Conservation (phyloP, 1,140 invertebrate genomes). For the Conus betulinus region DNA sequence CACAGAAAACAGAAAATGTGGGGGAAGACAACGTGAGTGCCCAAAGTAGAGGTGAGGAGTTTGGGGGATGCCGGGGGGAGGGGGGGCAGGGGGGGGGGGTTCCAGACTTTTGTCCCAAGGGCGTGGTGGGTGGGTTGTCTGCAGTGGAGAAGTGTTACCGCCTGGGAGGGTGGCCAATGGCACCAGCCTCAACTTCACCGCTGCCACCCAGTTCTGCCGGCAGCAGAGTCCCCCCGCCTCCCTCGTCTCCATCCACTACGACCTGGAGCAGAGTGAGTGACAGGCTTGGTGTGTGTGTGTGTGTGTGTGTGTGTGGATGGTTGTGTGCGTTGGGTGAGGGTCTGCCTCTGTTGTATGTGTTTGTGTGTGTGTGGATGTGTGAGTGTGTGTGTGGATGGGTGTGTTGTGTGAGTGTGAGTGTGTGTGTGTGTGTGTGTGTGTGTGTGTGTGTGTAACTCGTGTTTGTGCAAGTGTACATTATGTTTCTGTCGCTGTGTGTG, state of each 20-base stretch:
- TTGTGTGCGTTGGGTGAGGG: too few species aligned
- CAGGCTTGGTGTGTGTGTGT: neutral
- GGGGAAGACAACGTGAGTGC: too few species aligned
- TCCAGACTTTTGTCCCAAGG: too few species aligned
- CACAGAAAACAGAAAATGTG: too few species aligned
- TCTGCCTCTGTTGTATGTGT: too few species aligned
- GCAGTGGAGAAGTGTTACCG: conserved; percentile 44
- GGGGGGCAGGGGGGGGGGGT: too few species aligned
- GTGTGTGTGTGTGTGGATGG: neutral
- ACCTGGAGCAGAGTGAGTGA: conserved; percentile 40
- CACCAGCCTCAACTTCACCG: conserved; percentile 23
- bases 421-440: neutral
- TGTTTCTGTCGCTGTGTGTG: conserved; percentile 23
- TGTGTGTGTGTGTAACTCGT: neutral
- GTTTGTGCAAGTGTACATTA: neutral
- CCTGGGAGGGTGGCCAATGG: neutral
- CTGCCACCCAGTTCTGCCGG: conserved; percentile 2
- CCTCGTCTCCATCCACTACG: conserved; percentile 33
- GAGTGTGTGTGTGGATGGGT: neutral
- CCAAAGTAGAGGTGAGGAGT: too few species aligned
- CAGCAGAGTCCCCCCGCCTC: neutral
- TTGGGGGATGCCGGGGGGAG: too few species aligned
- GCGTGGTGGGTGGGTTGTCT: neutral
- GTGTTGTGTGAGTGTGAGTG: neutral
- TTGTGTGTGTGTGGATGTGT: neutral